Evolutionary conservation across 2,113 vertebrate genomes (phyloP), one percentile per base, ranked within the genome.

Genomic region (Lophius piscatorius): DNA sequence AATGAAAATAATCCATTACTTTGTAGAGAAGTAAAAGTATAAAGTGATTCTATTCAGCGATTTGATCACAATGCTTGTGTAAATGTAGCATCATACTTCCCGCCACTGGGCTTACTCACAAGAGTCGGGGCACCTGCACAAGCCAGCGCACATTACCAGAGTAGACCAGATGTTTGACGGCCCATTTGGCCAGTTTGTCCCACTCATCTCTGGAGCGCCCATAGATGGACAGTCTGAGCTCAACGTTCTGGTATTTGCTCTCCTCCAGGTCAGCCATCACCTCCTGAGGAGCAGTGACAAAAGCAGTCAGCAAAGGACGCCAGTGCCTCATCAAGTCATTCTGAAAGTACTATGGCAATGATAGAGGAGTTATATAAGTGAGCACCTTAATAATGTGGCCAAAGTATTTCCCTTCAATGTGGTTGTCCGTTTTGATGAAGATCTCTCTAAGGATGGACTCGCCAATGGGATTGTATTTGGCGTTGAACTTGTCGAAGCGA

Each of bases 401-500:
- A 6, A 99, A 99, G 87, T 99, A 98, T 80, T 97, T 98, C 36
- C 96, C 96, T 28, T 95, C 92, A 14, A 98, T 92, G 24, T 91
- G 80, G 87, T 99, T 99, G 91, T 99, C 95, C 0, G 96, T 99
- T 80, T 98, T 99, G 89, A 99, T 98, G 90, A 98, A 99, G 89
- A 98, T 99, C 90, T 99, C 97, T 9, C 97, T 86, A 74, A 98
- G 92, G 52, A 96, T 94, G 42, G 96, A 98, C 85, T 98, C 96
- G 0, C 96, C 96, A 0, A 98, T 97, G 22, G 97, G 97, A 74
- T 99, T 99, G 84, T 99, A 99, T 80, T 99, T 99, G 77, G 97
- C 92, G 2, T 99, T 99, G 91, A 99, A 99, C 80, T 99, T 99
- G 89, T 99, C 97, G 1, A 99, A 98, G 61, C 97, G 95, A 80